Percentiles rank a stretch among this genome's conserved stretches.
Conservation (phyloP, 2,888 invertebrate species). For the Epinotia bilunana region DNA sequence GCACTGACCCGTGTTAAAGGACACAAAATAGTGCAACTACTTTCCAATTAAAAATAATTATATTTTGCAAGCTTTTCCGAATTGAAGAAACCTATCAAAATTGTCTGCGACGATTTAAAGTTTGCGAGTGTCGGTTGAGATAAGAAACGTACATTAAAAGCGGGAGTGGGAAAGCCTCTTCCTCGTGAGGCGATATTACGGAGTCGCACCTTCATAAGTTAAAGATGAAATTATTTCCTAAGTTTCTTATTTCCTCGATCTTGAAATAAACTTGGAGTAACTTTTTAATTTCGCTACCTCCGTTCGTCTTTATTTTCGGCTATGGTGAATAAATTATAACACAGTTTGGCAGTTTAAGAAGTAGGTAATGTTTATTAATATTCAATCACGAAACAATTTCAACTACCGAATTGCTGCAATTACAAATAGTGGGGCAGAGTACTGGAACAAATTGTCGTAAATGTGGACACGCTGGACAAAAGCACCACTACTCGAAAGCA, state of each 20-base stretch:
- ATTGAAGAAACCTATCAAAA: neutral
- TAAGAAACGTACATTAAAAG: constrained; percentile 27
- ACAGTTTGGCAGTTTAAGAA: constrained; percentile 16
- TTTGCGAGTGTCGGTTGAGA: constrained; percentile 15
- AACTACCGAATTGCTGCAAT: neutral
- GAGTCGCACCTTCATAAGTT: constrained; percentile 31
- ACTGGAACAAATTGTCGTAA: too few relatives aligned
- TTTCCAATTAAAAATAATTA: too few relatives aligned
- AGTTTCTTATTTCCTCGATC: constrained; percentile 26
- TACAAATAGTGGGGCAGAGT: too few relatives aligned
- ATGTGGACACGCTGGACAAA: too few relatives aligned
- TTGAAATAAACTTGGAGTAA: constrained; percentile 18
- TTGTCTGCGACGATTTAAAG: constrained; percentile 4
- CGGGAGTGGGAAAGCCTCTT: constrained; percentile 2
- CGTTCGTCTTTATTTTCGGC: constrained; percentile 13
- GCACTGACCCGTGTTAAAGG: too few relatives aligned
- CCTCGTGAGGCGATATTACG: constrained; percentile 12
- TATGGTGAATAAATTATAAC: constrained; percentile 16
- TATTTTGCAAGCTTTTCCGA: neutral
- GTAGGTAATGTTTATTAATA: neutral
- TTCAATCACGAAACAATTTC: neutral
- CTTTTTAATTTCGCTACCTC: constrained; percentile 31
- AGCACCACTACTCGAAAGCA: too few relatives aligned
- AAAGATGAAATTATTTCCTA: constrained; percentile 37
- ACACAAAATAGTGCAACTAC: too few relatives aligned